Evolutionary conservation across 2,888 invertebrate species (phyloP), one percentile per base, ranked within the genome.

Genomic region (Creontiades dilutus): DNA sequence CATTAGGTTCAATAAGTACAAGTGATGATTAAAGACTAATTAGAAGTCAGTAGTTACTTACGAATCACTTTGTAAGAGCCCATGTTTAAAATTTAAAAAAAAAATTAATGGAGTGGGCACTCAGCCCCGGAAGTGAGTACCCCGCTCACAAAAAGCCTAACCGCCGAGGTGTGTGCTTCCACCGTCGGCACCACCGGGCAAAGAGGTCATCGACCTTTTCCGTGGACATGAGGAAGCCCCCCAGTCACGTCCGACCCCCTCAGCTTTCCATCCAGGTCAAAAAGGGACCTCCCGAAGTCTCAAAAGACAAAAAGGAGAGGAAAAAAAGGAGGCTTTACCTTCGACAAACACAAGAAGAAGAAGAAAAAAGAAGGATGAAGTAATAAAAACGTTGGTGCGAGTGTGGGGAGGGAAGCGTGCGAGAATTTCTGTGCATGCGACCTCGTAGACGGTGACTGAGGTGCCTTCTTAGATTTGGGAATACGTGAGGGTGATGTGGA

Each of bases 151-250:
- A 76, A 19, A 28, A 16, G 13, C 76, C 76, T 3, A 76, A 75
- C 28, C 28, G 4, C 27, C 28, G 76, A 76, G 76, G 46, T 46
- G 80, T 80, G 46, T 28, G 47, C 80, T 47, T 80, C 82, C 48
- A 82, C 52, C 82, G 82, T 52, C 47, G 48, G 47, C 52, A 52
- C 52, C 82, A 52, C 82, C 82, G 4, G 82, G 14, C 52, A 46
- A 48, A 12, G 48, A 80, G 80, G 37, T 37, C 80, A 27, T 52
- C 52, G 82, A 82, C 82, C 82, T 48, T 4, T 80, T 46, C 12
- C 9, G n/a, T 68, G 23, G 23, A 68, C 23, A 68, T 68, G 27
- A 27, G 68, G 27, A 68, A 27, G 23, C 19, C 23, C 68, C 27
- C 23, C 68, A 11, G 19, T 27, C 19, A 19, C 23, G 19, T 27